These are phyloP conservation scores for Limosa lapponica DNA, from an alignment of 2,797 vertebrate genomes.

Conservation along the genomic window DNA sequence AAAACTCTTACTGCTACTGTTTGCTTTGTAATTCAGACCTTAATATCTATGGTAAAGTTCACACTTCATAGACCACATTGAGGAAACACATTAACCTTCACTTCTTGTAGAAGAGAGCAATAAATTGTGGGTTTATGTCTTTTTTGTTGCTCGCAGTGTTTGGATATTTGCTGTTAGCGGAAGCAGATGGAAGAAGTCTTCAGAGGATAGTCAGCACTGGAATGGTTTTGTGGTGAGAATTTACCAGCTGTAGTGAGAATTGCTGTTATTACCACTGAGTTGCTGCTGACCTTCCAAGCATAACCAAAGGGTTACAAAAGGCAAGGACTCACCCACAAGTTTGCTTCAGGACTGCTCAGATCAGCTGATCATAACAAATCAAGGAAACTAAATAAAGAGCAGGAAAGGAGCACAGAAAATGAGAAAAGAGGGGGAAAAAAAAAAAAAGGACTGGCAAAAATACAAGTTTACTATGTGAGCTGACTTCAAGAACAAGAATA, in stretches of 20 bases:
- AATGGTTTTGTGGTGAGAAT: conserved; percentile 22
- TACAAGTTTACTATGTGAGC: not conserved
- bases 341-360: not conserved
- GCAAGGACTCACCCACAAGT: not conserved
- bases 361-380: conserved; percentile 25
- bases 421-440: not conserved
- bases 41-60: not conserved
- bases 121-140: conserved; percentile 17
- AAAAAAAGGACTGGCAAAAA: not conserved
- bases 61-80: not conserved
- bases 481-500: not conserved
- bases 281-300: conserved; percentile 49
- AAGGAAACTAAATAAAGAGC: not conserved
- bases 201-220: not conserved
- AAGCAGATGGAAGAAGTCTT: conserved; percentile 58
- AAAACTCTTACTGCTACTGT: not conserved
- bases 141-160: not conserved
- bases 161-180: conserved; percentile 42
- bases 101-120: conserved; percentile 14
- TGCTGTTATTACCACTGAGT: not conserved
- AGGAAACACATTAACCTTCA: not conserved
- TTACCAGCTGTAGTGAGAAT: conserved; percentile 50
- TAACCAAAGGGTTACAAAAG: conserved; percentile 7
- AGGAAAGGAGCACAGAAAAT: not conserved
- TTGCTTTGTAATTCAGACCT: conserved; percentile 39